These are phyloP conservation scores for Pectinophora gossypiella DNA, from an alignment of 1,140 invertebrate genomes.

Conservation along the genomic window DNA sequence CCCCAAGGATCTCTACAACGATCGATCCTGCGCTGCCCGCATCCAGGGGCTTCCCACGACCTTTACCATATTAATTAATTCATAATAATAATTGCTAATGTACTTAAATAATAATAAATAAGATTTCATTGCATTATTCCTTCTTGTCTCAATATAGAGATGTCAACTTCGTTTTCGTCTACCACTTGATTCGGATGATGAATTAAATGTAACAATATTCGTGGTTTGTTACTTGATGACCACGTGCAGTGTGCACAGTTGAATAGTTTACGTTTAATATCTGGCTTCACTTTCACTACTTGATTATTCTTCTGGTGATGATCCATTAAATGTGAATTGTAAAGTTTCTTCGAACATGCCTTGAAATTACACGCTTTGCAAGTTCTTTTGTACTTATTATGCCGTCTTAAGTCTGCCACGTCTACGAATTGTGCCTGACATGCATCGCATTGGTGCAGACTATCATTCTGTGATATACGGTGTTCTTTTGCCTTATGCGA, in stretches of 20 bases:
- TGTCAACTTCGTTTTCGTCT: conserved; percentile 35
- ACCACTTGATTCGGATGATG: conserved; percentile 51
- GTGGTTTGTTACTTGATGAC: conserved; percentile 27
- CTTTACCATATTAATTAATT: too few relatives aligned
- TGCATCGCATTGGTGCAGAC: conserved; percentile 9
- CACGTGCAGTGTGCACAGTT: conserved; percentile 36
- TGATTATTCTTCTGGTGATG: conserved; percentile 16
- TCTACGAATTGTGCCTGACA: conserved; percentile 19
- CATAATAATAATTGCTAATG: too few relatives aligned
- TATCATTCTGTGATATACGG: conserved; percentile 5
- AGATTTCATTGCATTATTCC: conserved; percentile 8
- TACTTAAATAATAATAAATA: too few relatives aligned
- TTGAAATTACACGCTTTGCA: conserved; percentile 22
- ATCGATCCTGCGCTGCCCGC: too few relatives aligned
- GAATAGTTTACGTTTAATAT: conserved; percentile 21
- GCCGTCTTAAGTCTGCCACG: not conserved
- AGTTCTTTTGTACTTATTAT: conserved; percentile 18
- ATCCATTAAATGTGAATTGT: not conserved
- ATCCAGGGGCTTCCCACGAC: too few relatives aligned
- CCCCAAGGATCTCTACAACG: too few relatives aligned
- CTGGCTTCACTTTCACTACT: conserved; percentile 10
- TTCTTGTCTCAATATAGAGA: conserved; percentile 30
- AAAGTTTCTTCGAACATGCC: conserved; percentile 18
- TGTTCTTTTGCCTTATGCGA: conserved; percentile 30
- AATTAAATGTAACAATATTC: conserved; percentile 48